Evolutionary conservation across 92 coral and sea anemone genomes (phyloP).

Genomic region (Zoanthus sansibaricus): DNA sequence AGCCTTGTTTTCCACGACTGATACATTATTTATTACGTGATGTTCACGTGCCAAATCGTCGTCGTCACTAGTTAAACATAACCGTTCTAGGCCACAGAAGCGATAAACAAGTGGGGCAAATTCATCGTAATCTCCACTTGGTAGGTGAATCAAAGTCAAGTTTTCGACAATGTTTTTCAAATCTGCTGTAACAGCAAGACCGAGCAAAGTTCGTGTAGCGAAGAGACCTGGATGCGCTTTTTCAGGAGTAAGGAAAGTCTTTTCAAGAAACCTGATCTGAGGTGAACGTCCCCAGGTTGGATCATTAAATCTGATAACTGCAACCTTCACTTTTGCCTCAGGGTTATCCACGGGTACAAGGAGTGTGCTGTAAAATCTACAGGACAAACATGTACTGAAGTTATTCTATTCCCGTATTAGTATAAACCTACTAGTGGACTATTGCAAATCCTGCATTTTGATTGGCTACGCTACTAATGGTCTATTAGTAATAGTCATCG

Average conservation of each 20-base stretch:
- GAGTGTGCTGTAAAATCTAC: constrained; percentile 75
- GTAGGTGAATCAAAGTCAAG: constrained; percentile 72
- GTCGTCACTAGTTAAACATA: constrained; percentile 38
- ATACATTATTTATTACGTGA: background rate
- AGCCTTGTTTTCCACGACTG: background rate
- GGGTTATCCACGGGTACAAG: constrained; percentile 66
- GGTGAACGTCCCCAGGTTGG: constrained; percentile 45
- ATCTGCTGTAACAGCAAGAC: constrained; percentile 62
- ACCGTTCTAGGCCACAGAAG: constrained; percentile 73
- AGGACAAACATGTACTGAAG: background rate
- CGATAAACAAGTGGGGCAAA: constrained; percentile 55
- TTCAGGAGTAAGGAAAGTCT: constrained; percentile 51
- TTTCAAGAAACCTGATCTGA: constrained; percentile 63
- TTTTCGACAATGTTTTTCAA: constrained; percentile 49
- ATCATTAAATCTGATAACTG: constrained; percentile 64
- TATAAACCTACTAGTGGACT: no score
- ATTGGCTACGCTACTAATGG: no score
- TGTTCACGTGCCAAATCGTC: constrained; percentile 30
- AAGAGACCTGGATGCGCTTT: constrained; percentile 58
- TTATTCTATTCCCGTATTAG: no score
- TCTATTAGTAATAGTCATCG: no score
- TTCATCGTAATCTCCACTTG: constrained; percentile 71
- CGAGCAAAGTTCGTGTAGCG: constrained; percentile 52
- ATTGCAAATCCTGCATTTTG: no score
- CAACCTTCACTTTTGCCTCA: constrained; percentile 64